Conservation (phyloP, 2,113 vertebrate species). For the Butorides virescens region DNA sequence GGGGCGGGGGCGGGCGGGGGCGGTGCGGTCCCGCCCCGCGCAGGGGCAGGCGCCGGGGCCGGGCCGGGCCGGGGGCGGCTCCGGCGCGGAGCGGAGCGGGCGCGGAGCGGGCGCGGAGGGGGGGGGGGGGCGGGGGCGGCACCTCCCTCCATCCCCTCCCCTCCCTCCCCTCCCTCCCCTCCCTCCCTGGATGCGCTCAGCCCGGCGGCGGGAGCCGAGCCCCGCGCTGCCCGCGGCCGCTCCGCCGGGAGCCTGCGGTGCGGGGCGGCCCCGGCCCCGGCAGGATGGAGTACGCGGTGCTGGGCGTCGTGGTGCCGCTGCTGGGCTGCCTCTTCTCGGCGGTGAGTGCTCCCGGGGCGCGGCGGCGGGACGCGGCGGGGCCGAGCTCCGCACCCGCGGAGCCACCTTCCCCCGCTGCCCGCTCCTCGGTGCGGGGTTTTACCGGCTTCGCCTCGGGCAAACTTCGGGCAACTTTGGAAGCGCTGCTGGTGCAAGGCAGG, state of each 20-base stretch:
- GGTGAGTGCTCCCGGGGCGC: conserved; percentile 2
- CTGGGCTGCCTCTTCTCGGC: not conserved
- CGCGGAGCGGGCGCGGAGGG: not conserved
- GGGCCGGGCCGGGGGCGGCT: not conserved
- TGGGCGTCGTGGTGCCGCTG: not conserved
- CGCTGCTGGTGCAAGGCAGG: not conserved
- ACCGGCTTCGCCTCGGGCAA: not conserved
- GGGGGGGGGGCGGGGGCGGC: not conserved
- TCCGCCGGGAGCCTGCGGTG: not conserved
- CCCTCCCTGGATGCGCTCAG: not conserved
- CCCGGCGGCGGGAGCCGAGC: not conserved
- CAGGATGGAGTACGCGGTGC: not conserved
- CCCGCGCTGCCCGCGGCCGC: not conserved
- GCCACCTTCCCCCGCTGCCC: too few species aligned
- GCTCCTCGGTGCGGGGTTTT: not conserved
- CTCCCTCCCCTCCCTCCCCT: too few species aligned
- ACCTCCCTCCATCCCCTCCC: too few species aligned
- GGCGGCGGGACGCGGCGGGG: not conserved
- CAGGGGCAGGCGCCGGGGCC: not conserved
- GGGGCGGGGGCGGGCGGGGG: not conserved
- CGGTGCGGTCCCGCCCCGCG: not conserved
- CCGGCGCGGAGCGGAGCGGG: not conserved
- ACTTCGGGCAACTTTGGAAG: conserved; percentile 19
- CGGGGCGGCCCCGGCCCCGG: not conserved
- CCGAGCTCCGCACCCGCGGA: not conserved